phyloP scores from a whole-genome alignment of 1,140 invertebrate genomes.

The Drosophila biarmipes region DNA sequence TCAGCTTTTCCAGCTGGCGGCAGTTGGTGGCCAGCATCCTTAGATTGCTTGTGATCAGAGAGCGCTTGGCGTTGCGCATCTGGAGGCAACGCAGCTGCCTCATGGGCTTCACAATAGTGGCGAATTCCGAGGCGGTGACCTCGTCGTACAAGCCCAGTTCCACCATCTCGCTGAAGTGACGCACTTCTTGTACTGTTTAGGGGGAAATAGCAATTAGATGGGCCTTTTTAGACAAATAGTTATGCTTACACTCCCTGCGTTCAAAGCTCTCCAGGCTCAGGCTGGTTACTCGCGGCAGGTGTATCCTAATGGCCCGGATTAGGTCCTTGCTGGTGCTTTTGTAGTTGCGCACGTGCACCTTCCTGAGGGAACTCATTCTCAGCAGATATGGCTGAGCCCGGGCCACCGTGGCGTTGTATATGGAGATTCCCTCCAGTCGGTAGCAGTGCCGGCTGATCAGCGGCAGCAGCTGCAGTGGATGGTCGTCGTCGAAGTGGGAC shows the following conservation, averaged over 20 bases:
- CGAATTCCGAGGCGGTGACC: constrained; percentile 59
- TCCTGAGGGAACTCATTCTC: constrained; percentile 34
- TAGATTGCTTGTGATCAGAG: constrained; percentile 56
- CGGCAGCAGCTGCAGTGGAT: constrained; percentile 60
- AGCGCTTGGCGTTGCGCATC: constrained; percentile 59
- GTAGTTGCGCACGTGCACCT: constrained; percentile 64
- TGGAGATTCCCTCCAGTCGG: constrained; percentile 50
- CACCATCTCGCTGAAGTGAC: constrained; percentile 50
- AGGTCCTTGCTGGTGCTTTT: constrained; percentile 68
- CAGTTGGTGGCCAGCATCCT: constrained; percentile 55
- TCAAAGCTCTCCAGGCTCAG: constrained; percentile 64
- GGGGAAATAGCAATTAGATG: background rate
- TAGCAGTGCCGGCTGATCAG: constrained; percentile 58
- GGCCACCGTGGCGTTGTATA: constrained; percentile 58
- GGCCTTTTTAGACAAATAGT: background rate
- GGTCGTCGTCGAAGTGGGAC: constrained; percentile 65
- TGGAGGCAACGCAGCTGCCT: constrained; percentile 49
- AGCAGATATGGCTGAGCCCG: constrained; percentile 50
- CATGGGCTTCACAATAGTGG: constrained; percentile 49
- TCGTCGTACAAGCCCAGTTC: constrained; percentile 65
- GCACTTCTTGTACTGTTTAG: constrained; percentile 59
- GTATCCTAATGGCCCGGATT: constrained; percentile 39
- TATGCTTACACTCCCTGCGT: constrained; percentile 53
- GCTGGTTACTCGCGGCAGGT: constrained; percentile 51
- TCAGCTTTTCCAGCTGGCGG: constrained; percentile 48